These are phyloP conservation scores for Pavo muticus DNA, from an alignment of 2,113 vertebrate genomes.

Conservation along the genomic window DNA sequence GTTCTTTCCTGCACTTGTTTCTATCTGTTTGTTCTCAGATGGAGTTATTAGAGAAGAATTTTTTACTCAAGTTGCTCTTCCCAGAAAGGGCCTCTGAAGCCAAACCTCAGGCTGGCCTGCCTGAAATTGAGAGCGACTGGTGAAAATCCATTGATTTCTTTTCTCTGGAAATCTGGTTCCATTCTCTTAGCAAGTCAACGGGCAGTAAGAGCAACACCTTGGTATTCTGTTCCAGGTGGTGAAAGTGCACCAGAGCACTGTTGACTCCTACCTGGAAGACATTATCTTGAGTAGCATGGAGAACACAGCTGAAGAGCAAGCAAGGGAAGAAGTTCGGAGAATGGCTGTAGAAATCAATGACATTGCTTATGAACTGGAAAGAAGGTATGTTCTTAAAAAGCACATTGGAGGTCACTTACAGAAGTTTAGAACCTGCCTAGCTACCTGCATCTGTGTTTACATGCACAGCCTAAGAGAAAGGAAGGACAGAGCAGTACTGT, in stretches of 20 bases:
- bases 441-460: background rate
- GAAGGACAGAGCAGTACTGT: background rate
- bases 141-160: background rate
- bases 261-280: conserved; percentile 93
- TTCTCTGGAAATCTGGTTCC: background rate
- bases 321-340: conserved; percentile 87
- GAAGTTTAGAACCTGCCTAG: conserved; percentile 1
- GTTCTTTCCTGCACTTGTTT: background rate
- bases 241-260: conserved; percentile 87
- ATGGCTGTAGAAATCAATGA: conserved; percentile 88
- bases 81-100: background rate
- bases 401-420: background rate
- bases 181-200: background rate
- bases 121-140: background rate
- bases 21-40: background rate
- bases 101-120: background rate
- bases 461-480: background rate
- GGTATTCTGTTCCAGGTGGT: conserved; percentile 81
- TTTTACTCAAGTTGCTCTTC: background rate
- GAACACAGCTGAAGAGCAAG: conserved; percentile 86
- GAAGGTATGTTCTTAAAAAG: conserved; percentile 73
- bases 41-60: background rate
- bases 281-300: conserved; percentile 83
- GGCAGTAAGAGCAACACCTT: background rate
- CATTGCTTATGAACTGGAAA: conserved; percentile 87